These are phyloP conservation scores for Rhaphigaster nebulosa DNA, from an alignment of 2,888 invertebrate species.

Conservation along the genomic window DNA sequence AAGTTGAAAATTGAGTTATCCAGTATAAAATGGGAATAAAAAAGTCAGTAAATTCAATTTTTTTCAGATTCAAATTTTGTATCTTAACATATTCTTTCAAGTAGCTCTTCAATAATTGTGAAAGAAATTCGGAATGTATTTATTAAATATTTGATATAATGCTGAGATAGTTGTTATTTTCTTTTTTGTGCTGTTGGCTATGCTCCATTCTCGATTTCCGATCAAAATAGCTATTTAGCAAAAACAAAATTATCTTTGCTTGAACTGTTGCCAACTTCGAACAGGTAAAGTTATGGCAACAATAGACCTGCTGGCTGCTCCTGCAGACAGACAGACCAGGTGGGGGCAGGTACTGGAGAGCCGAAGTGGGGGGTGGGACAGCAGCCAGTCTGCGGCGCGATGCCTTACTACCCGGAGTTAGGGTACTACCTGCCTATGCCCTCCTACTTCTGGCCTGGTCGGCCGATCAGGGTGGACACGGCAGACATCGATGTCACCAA, in stretches of 20 bases:
- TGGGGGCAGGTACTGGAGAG: constrained; percentile 31
- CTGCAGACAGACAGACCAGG: constrained; percentile 2
- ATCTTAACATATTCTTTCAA: too few species aligned
- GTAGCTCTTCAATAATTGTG: too few species aligned
- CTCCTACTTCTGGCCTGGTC: constrained; percentile 68
- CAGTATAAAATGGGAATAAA: too few species aligned
- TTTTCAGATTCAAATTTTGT: too few species aligned
- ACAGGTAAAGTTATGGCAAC: constrained; percentile 17
- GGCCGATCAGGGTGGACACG: constrained; percentile 84
- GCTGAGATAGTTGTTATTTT: background rate
- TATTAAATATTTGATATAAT: background rate
- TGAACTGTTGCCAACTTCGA: background rate
- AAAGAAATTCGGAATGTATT: background rate
- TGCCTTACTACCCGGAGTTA: constrained; percentile 57
- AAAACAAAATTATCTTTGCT: background rate
- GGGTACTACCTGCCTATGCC: constrained; percentile 17
- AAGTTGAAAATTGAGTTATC: too few species aligned
- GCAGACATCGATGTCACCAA: constrained; percentile 83
- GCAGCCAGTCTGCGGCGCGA: constrained; percentile 44
- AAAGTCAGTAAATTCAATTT: too few species aligned
- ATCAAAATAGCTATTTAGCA: constrained; percentile 20
- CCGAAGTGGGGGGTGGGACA: constrained; percentile 15
- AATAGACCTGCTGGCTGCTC: constrained; percentile 25
- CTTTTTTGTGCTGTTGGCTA: background rate
- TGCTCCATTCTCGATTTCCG: background rate